Evolutionary conservation across 1,140 invertebrate species (phyloP), one percentile per base, ranked within the genome.

Genomic region (Rhyacophila brunnea): DNA sequence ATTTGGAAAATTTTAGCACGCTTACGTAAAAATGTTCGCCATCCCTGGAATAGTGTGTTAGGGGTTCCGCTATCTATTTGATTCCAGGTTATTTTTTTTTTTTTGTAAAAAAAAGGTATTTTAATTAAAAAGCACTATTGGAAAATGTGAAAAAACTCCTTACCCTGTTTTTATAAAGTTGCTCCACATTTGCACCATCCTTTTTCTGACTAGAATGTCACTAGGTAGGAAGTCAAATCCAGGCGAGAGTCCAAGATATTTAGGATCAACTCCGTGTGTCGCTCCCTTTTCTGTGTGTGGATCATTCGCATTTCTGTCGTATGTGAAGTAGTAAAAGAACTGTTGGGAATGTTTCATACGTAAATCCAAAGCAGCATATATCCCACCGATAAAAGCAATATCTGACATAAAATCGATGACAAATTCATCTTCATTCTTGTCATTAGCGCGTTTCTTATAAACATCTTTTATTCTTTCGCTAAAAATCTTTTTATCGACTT

Each of bases 111-210:
- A 28, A 28, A 28, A 28, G 23, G 23, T 28, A 28, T 28, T 28
- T 28, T 5, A 28, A 28, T 28, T 28, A 9, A 28, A 28, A 3
- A 5, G 3, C 4, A 9, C 23, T 28, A 5, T 28, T n/a, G n/a
- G n/a, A n/a, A n/a, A n/a, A n/a, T n/a, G n/a, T 9, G 14, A 9
- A 43, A 43, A 43, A 9, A 43, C 7, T 45, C 43, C 15, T 45
- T 45, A 80, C 78, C 78, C 73, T 66, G 63, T 73, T 67, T 72
- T 78, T 11, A 75, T 76, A 60, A 80, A 80, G 50, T 80, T 78
- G 1, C 74, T 73, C 78, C 78, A 80, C 71, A 81, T 69, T 9
- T 60, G 49, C 11, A 71, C 70, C 62, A 81, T 72, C 57, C 69
- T 69, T 17, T 76, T 59, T 42, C 64, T 58, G 0, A 77, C 69